Percentiles rank a stretch among this genome's conserved stretches.
These are phyloP conservation scores for Apeira syringaria DNA, from an alignment of 2,888 invertebrate species.

Conservation along the genomic window DNA sequence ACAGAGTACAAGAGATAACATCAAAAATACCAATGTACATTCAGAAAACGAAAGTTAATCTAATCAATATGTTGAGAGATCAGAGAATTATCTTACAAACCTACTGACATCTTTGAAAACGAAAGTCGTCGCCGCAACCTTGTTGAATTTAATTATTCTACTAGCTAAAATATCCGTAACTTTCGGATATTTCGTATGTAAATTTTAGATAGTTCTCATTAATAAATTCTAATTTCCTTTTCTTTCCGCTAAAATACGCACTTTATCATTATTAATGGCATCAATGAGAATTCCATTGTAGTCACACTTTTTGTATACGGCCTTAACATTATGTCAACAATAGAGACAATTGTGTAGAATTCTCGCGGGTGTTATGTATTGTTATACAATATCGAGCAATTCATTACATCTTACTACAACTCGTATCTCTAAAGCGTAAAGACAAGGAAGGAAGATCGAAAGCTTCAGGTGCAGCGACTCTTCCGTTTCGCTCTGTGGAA, in stretches of 20 bases:
- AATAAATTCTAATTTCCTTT: slow-evolving; percentile 6
- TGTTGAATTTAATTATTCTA: slow-evolving; percentile 14
- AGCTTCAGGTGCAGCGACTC: slow-evolving; percentile 43
- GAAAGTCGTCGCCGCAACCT: slow-evolving; percentile 31
- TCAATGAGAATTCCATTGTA: slow-evolving; percentile 34
- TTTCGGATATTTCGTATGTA: slow-evolving; percentile 12
- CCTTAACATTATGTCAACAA: slow-evolving; percentile 78
- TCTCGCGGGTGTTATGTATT: slow-evolving; percentile 76
- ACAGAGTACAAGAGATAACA: slow-evolving; percentile 18
- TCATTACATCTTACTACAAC: slow-evolving; percentile 49
- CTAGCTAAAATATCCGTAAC: slow-evolving; percentile 7
- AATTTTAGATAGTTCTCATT: slow-evolving; percentile 3
- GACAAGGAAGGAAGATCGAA: slow-evolving; percentile 55
- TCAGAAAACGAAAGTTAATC: slow-evolving; percentile 37
- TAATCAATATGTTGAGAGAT: slow-evolving; percentile 36
- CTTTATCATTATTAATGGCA: slow-evolving; percentile 15
- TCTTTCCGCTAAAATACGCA: slow-evolving; percentile 10
- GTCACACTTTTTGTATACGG: slow-evolving; percentile 54
- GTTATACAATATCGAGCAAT: slow-evolving; percentile 71
- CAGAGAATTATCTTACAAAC: slow-evolving; percentile 29
- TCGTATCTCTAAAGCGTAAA: slow-evolving; percentile 34
- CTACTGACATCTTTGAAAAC: slow-evolving; percentile 33
- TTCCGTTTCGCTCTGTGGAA: slow-evolving; percentile 48
- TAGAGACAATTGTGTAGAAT: slow-evolving; percentile 63
- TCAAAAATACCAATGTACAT: slow-evolving; percentile 16